Base-by-base conservation (phyloP, 2,113 vertebrate genomes). In the Ceyx cyanopectus region DNA sequence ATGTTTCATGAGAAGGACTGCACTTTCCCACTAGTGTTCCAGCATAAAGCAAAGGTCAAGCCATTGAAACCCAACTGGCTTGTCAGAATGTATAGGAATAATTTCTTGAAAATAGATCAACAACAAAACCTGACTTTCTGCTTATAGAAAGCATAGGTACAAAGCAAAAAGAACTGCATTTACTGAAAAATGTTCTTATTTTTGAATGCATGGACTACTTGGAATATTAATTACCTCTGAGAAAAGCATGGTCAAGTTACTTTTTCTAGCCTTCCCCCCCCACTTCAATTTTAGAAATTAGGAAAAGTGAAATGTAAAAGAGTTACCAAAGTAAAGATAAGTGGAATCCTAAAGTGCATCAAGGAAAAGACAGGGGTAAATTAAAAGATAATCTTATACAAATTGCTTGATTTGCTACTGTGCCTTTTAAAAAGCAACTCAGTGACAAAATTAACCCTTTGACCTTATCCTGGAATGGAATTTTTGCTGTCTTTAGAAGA, bases 381-480 rank as follows among this genome's bases (percentile, higher is more conserved):
- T 96, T 89, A 95, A 91, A 80, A 92, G 67, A 66, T 93, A 78
- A 94, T 92, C 58, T 95, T 96, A 96, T 1, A 85, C 50, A 89
- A 97, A 96, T 89, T 91, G 62, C 80, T 91, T 93, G 83, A 95
- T 95, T 95, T 95, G 87, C 95, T 96, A 95, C 87, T 92, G 70
- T 90, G 86, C 32, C 72, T 85, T 94, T 74, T 90, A 93, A 96
- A 96, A 86, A 94, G 87, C 81, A 97, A 94, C 79, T 84, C 70
- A 78, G 84, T 92, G 83, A 93, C 95, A 97, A 97, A 97, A 97
- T 97, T 95, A 97, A 98, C 95, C 89, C 89, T 66, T 41, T 90
- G 94, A 97, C 91, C 93, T 88, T 94, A 74, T 85, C 92, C 83
- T 95, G 92, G 82, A 96, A 96, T 89, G 96, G 95, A 97, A 98